These are phyloP conservation scores for Macrobrachium nipponense DNA, from an alignment of 1,140 invertebrate genomes.

Conservation along the genomic window DNA sequence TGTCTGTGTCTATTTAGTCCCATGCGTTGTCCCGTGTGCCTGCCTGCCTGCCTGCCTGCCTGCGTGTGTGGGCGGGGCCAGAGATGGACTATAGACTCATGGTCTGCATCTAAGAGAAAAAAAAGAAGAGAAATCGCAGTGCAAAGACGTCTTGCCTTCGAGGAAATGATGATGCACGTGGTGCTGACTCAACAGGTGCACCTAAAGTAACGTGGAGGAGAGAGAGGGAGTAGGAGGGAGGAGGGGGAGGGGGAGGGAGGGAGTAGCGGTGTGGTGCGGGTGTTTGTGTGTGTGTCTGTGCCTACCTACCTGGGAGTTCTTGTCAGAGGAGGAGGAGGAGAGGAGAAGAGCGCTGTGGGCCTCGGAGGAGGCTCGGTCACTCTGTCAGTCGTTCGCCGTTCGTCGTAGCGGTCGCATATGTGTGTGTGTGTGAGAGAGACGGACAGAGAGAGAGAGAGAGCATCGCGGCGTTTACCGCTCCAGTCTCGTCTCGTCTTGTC, in stretches of 20 bases:
- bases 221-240: not conserved
- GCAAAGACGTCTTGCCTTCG: no score
- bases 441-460: no score
- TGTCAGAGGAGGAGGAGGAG: no score
- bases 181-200: conserved; percentile 12
- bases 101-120: no score
- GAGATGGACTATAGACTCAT: not conserved
- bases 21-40: not conserved
- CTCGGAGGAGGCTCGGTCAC: conserved; percentile 45
- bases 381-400: conserved; percentile 50
- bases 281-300: no score
- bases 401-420: not conserved
- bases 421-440: no score
- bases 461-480: not conserved
- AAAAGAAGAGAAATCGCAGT: no score
- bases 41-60: conserved; percentile 40
- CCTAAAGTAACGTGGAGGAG: not conserved
- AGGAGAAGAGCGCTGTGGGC: no score
- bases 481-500: not conserved
- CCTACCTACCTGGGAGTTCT: no score
- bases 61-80: conserved; percentile 16
- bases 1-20: conserved; percentile 3
- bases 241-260: no score
- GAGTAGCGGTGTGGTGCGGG: no score
- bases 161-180: not conserved